Base-by-base conservation (phyloP, 2,888 invertebrate genomes). In the Brachycybe producta region DNA sequence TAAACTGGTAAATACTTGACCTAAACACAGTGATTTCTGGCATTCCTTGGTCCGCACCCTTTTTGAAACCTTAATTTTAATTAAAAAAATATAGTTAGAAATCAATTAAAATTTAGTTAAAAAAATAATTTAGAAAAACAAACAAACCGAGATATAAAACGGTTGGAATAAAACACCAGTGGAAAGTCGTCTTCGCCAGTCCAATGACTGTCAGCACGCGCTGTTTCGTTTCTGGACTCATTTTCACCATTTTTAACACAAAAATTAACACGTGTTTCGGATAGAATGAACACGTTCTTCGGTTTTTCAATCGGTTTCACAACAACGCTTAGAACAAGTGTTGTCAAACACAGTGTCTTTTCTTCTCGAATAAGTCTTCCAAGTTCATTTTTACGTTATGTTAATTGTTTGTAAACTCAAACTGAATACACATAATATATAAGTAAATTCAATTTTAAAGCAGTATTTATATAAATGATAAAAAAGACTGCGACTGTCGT, bases 151-250 rank as follows among this genome's bases (percentile, higher is more conserved):
- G 65, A 66, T 78, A 81, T 15, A 81, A 62, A 24, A 81, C 75
- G 34, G 76, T 70, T 1, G 81, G 81, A 52, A 81, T 76, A 56
- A 80, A 81, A 38, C 78, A 79, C 73, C 77, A 79, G 59, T 80
- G 79, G 57, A 80, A 79, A 49, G 74, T 58, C 1, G 74, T 74
- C 65, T 78, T 78, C 8, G 72, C 71, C 1, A 75, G 56, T 39
- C 73, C 73, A 40, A 79, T 66, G 5, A 81, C 75, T 26, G 74
- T 65, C 30, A 73, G 70, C 41, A 81, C 64, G 58, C 80, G 74
- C 59, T 77, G 75, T 63, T 78, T 79, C 1, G 73, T 75, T 54
- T 74, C 74, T 32, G 74, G 71, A 49, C 61, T 61, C 56, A 65
- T 57, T 51, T 56, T 56, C 38, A 52, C 55, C 57, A 52, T 57